These are phyloP conservation scores for Smittia aterrima DNA, from an alignment of 2,888 invertebrate genomes.

Conservation along the genomic window DNA sequence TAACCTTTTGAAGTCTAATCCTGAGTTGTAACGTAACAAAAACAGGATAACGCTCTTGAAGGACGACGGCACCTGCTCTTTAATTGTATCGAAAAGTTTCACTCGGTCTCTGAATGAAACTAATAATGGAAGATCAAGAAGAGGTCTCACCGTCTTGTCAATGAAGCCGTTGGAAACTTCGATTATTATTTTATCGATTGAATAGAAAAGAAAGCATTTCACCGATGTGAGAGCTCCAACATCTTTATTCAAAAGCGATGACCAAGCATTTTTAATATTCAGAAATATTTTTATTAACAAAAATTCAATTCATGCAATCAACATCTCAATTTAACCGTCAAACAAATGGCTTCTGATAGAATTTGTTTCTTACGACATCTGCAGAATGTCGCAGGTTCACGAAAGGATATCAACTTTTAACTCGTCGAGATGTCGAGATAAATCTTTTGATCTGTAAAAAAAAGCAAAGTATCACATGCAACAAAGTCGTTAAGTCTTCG, in stretches of 20 bases:
- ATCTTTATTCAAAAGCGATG: conserved; percentile 35
- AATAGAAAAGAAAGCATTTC: conserved; percentile 2
- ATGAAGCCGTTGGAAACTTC: background rate
- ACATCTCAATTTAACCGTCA: conserved; percentile 35
- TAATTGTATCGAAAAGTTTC: conserved; percentile 28
- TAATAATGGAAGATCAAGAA: background rate
- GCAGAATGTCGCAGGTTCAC: background rate
- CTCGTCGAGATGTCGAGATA: background rate
- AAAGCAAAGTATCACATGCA: too few relatives aligned
- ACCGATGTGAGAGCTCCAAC: background rate
- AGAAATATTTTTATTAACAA: background rate
- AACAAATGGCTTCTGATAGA: conserved; percentile 32
- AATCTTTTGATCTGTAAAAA: too few relatives aligned
- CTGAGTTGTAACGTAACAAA: background rate
- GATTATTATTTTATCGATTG: conserved; percentile 7
- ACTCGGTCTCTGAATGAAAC: background rate
- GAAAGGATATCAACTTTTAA: background rate
- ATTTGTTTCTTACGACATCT: background rate
- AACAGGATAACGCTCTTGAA: conserved; percentile 15
- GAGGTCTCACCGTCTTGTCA: background rate
- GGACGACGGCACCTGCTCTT: conserved; percentile 34
- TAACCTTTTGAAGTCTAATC: conserved; percentile 22
- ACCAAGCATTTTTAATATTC: conserved; percentile 29
- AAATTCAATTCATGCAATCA: conserved; percentile 20
- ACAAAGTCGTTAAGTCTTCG: too few relatives aligned